A percentile compares a stretch with the other conserved stretches of the same genome.
phyloP scores from a whole-genome alignment of 2,797 vertebrate genomes.

The Sebastes hopkinsi region DNA sequence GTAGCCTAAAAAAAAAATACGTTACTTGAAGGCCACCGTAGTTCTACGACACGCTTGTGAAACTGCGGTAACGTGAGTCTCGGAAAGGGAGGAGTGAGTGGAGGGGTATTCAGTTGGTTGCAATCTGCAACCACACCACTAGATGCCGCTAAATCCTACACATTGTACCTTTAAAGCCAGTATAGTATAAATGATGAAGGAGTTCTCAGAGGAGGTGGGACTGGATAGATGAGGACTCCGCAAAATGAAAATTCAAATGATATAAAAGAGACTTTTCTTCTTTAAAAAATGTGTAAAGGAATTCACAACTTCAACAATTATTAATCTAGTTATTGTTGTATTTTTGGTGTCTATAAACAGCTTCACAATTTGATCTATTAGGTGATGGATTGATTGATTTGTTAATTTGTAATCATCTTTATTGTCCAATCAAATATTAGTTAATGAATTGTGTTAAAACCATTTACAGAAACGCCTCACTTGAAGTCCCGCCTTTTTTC shows the following conservation, averaged over 20 bases:
- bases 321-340: background rate
- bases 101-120: too few species aligned
- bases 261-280: background rate
- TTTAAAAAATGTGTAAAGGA: background rate
- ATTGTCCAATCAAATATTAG: background rate
- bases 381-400: background rate
- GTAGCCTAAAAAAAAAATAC: too few species aligned
- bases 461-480: background rate
- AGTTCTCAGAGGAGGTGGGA: background rate
- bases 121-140: too few species aligned
- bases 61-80: too few species aligned
- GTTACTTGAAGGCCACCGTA: too few species aligned
- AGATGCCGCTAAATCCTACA: too few species aligned
- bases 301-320: background rate
- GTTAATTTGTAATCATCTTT: background rate
- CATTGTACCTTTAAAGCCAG: too few species aligned
- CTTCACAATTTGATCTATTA: background rate
- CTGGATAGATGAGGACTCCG: slow-evolving; percentile 1
- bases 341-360: background rate
- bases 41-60: too few species aligned
- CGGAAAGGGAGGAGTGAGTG: too few species aligned
- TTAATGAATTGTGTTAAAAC: background rate
- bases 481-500: too few species aligned
- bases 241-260: slow-evolving; percentile 25
- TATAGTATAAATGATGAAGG: too few species aligned